Evolutionary conservation across 2,797 vertebrate genomes (phyloP).

Genomic region (Pangasius macronema): DNA sequence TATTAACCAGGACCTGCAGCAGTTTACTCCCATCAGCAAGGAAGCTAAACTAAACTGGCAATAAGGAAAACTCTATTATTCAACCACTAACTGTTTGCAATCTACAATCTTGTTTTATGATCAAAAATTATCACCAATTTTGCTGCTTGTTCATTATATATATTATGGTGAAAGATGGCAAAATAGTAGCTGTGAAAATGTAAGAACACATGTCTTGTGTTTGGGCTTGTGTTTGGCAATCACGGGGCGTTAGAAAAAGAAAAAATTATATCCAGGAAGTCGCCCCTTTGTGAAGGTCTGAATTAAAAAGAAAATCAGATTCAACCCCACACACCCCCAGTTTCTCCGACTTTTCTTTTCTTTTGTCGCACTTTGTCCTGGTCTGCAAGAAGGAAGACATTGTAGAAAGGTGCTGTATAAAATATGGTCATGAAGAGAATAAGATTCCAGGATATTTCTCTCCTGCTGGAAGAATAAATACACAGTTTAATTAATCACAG

Average conservation of each 20-base stretch:
- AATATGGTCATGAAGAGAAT: slow-evolving; percentile 31
- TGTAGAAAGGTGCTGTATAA: slow-evolving; percentile 26
- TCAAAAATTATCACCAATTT: background rate
- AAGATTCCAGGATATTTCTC: slow-evolving; percentile 23
- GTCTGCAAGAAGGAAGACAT: background rate
- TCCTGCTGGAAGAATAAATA: slow-evolving; percentile 35
- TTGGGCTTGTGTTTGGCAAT: too few relatives aligned
- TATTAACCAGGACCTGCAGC: too few relatives aligned
- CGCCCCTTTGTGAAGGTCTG: background rate
- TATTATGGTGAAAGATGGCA: background rate
- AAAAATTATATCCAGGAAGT: too few relatives aligned
- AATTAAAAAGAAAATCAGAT: background rate
- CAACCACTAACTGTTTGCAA: background rate
- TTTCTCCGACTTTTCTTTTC: background rate
- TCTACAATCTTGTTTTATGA: background rate
- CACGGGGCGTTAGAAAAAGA: too few relatives aligned
- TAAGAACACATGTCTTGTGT: too few relatives aligned
- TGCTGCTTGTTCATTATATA: background rate
- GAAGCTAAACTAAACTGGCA: too few relatives aligned
- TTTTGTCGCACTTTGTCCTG: slow-evolving; percentile 11
- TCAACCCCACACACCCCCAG: background rate
- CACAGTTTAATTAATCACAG: slow-evolving; percentile 31
- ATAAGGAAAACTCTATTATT: too few relatives aligned
- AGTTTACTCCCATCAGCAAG: too few relatives aligned
- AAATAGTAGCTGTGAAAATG: background rate